A percentile compares a stretch with the other conserved stretches of the same genome.
phyloP scores from a whole-genome alignment of 2,888 invertebrate species.

The Himalopsyche japonica region DNA sequence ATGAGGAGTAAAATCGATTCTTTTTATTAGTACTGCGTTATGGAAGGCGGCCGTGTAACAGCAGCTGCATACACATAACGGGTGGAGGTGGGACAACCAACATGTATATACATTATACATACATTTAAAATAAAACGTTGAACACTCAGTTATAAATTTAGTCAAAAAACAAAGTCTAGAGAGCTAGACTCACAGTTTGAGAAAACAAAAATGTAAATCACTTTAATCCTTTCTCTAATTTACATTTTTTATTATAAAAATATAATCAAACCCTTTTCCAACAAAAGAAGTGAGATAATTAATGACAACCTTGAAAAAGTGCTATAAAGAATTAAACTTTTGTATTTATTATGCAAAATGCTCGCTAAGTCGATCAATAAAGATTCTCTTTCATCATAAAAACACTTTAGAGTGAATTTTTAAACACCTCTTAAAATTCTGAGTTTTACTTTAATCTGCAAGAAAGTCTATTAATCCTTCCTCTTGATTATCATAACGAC shows the following conservation, averaged over 20 bases:
- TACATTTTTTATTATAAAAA: not conserved
- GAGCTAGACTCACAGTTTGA: too few relatives aligned
- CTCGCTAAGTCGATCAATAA: not conserved
- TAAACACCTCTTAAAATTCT: not conserved
- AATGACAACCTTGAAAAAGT: not conserved
- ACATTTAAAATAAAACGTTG: too few relatives aligned
- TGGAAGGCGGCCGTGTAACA: too few relatives aligned
- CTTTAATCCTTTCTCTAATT: too few relatives aligned
- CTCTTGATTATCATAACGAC: not conserved
- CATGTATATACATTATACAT: too few relatives aligned
- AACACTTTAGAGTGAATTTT: not conserved
- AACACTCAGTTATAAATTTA: too few relatives aligned
- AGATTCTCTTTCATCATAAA: not conserved
- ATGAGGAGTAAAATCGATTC: too few relatives aligned
- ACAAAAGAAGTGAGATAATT: not conserved
- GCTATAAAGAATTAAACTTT: not conserved
- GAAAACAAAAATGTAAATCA: too few relatives aligned
- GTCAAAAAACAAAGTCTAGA: too few relatives aligned
- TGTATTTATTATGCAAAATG: not conserved
- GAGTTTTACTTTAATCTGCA: not conserved
- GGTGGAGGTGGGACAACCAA: too few relatives aligned
- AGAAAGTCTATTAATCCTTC: not conserved
- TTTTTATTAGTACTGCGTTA: too few relatives aligned
- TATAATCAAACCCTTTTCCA: not conserved
- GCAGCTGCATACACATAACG: too few relatives aligned